Evolutionary conservation across 2,888 invertebrate genomes (phyloP).

Genomic region (Drosophila longiperda): DNA sequence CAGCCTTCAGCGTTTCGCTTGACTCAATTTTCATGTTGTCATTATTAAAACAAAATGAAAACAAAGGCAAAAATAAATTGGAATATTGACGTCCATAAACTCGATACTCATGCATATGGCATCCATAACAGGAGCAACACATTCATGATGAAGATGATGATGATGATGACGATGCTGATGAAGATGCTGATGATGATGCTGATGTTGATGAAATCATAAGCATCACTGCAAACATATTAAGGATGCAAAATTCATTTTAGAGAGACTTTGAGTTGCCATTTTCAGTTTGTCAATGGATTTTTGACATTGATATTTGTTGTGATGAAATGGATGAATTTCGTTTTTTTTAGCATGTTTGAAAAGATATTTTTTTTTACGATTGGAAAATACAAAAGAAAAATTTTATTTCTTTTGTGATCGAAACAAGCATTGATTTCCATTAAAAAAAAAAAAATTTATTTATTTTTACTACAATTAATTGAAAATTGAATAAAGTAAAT

Average conservation of each 20-base stretch:
- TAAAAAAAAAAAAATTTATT: no score
- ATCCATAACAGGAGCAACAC: neutral
- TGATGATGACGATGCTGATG: neutral
- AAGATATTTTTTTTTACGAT: neutral
- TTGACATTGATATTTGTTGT: neutral
- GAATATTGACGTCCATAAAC: slow-evolving; percentile 8
- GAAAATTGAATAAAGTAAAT: no score
- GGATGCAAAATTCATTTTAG: neutral
- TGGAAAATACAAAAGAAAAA: no score
- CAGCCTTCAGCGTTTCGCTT: neutral
- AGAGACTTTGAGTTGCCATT: neutral
- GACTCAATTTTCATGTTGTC: slow-evolving; percentile 34
- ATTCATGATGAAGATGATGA: neutral
- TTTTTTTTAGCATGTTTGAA: no score
- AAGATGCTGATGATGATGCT: neutral
- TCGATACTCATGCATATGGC: neutral
- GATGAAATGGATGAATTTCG: no score
- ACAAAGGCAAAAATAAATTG: slow-evolving; percentile 13
- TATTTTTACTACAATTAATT: no score
- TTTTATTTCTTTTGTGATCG: no score
- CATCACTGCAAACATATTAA: slow-evolving; percentile 18
- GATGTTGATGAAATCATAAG: slow-evolving; percentile 22
- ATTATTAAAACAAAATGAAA: slow-evolving; percentile 19
- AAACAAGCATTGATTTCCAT: neutral
- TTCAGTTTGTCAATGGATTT: neutral